Evolutionary conservation across 2,797 vertebrate species (phyloP), one percentile per base, ranked within the genome.

Genomic region (Tapera naevia): DNA sequence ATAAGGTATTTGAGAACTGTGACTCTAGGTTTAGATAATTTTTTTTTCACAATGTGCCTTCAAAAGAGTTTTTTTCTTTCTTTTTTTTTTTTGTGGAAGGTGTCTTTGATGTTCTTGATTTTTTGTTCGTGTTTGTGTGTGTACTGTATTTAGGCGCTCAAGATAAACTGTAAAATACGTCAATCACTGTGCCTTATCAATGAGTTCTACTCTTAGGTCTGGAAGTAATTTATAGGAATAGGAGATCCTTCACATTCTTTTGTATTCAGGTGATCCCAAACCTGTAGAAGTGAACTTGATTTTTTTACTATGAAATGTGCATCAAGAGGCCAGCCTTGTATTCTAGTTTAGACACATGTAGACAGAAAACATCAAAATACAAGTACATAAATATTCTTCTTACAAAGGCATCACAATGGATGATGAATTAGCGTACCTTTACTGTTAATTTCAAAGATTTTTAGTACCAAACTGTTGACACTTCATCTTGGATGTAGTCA

Each of bases 51-150:
- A 33, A 6, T 32, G 9, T 48, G 7, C 4, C 33, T 73, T 84
- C 11, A 80, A 45, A 57, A 3, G 45, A 43, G 7, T 10, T 28
- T 24, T 6, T 0, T 4, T 6, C 7, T 17, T 9, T 7, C 3
- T 50, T 2, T 19, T 16, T 1, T 12, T 2, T 37, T 13, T 10
- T 3, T 1, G 1, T 4, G 21, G 22, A 9, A 19, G 5, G 8
- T 79, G 8, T 14, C 43, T 43, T 43, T 43, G n/a, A n/a, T 43
- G 17, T 43, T 17, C 15, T 12, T 43, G 43, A 11, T 11, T 41
- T n/a, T n/a, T n/a, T n/a, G n/a, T n/a, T 39, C 13, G 43, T 43
- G 43, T 43, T 7, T 43, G 7, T 15, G 43, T 19, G 45, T 45
- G 17, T 45, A 18, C 45, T 45, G 45, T 45, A 5, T 61, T 78